These are phyloP conservation scores for Parthenolecanium corni DNA, from an alignment of 2,888 invertebrate genomes.

Conservation along the genomic window DNA sequence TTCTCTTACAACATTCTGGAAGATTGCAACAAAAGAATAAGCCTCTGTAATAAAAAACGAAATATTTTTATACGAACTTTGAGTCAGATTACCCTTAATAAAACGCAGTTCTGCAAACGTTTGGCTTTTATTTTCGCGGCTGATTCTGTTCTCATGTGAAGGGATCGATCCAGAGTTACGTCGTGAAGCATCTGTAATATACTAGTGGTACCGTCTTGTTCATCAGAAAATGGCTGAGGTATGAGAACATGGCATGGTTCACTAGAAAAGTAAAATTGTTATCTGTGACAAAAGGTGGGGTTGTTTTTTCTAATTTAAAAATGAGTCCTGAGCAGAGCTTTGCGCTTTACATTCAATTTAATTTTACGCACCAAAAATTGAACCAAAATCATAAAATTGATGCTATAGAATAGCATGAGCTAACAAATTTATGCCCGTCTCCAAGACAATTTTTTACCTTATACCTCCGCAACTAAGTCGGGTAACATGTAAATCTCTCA, in stretches of 20 bases:
- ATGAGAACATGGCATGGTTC: slow-evolving; percentile 10
- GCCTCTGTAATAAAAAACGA: too few species aligned
- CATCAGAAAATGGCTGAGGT: not conserved
- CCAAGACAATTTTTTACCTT: not conserved
- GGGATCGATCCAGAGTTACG: not conserved
- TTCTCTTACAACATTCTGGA: slow-evolving; percentile 48
- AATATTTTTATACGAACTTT: too few species aligned
- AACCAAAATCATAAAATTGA: too few species aligned
- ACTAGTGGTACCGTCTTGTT: not conserved
- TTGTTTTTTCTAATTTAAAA: too few species aligned
- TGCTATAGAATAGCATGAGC: too few species aligned
- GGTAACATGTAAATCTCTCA: slow-evolving; percentile 38
- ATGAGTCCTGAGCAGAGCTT: too few species aligned
- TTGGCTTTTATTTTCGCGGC: not conserved
- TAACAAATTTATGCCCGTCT: too few species aligned
- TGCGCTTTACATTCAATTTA: too few species aligned
- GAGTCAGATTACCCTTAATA: slow-evolving; percentile 4
- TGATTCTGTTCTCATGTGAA: not conserved
- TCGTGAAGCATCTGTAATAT: not conserved
- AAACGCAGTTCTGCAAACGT: not conserved
- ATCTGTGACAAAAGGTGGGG: not conserved
- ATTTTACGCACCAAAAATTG: too few species aligned
- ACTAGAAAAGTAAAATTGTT: not conserved
- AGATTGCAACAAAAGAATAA: too few species aligned
- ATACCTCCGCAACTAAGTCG: slow-evolving; percentile 30